Evolutionary conservation across 1,140 invertebrate species (phyloP).

Genomic region (Caerostris extrusa): DNA sequence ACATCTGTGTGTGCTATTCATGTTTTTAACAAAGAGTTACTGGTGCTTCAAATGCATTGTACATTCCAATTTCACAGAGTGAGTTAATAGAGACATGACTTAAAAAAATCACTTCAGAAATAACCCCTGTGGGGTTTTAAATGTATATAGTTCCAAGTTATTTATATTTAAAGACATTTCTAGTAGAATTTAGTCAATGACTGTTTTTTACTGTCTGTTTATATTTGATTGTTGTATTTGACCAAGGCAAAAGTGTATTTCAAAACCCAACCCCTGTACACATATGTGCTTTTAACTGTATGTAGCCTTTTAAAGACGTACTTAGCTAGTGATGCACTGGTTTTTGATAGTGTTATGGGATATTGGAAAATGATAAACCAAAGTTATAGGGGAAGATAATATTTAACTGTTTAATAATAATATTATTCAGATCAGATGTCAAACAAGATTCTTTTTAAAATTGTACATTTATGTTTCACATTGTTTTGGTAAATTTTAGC

Average conservation of each 20-base stretch:
- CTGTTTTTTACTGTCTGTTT: slow-evolving; percentile 78
- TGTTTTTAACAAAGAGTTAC: slow-evolving; percentile 44
- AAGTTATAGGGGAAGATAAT: no score
- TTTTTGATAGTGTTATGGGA: slow-evolving; percentile 41
- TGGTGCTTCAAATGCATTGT: slow-evolving; percentile 71
- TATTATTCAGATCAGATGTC: no score
- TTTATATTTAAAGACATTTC: slow-evolving; percentile 77
- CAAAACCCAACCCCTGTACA: slow-evolving; percentile 43
- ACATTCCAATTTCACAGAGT: slow-evolving; percentile 70
- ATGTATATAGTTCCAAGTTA: slow-evolving; percentile 75
- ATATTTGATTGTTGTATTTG: slow-evolving; percentile 74
- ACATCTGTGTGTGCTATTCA: slow-evolving; percentile 30
- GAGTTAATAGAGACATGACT: slow-evolving; percentile 41
- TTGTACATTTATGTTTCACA: no score
- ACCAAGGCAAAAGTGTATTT: slow-evolving; percentile 46
- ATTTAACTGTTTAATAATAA: no score
- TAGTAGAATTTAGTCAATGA: slow-evolving; percentile 75
- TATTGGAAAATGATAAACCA: neutral
- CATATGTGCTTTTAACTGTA: slow-evolving; percentile 76
- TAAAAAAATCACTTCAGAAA: slow-evolving; percentile 50
- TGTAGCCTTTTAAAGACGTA: slow-evolving; percentile 69
- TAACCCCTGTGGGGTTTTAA: slow-evolving; percentile 73
- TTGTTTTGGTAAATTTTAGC: no score
- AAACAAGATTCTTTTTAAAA: no score
- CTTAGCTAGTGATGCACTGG: slow-evolving; percentile 72